Conservation (phyloP, 1,140 invertebrate genomes). For the Centruroides sculpturatus region DNA sequence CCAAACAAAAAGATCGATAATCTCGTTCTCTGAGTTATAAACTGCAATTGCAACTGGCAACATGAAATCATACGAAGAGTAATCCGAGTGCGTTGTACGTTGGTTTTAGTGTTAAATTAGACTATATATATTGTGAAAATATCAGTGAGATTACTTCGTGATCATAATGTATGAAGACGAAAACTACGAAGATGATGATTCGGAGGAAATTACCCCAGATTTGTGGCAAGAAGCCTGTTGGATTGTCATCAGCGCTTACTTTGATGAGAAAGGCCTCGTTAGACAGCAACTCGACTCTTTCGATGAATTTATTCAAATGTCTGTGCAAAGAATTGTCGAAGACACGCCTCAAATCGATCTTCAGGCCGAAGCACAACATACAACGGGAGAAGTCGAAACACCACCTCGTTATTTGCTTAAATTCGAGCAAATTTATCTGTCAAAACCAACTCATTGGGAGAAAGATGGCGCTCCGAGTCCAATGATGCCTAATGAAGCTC, state of each 20-base stretch:
- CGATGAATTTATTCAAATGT: conserved; percentile 99
- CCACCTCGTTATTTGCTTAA: conserved; percentile 82
- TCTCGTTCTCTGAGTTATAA: too few species aligned
- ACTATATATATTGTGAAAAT: too few species aligned
- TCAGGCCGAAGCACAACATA: conserved; percentile 93
- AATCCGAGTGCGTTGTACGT: too few species aligned
- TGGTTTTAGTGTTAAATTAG: too few species aligned
- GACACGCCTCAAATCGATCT: conserved; percentile 95
- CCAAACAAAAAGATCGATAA: too few species aligned
- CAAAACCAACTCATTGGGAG: conserved; percentile 99
- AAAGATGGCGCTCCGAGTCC: conserved; percentile 96
- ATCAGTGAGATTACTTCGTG: too few species aligned
- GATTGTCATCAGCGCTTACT: conserved; percentile 99
- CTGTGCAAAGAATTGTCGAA: conserved; percentile 95
- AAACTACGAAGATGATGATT: conserved; percentile 39
- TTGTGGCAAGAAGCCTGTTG: conserved; percentile 99
- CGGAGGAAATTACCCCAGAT: conserved; percentile 82
- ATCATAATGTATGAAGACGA: too few species aligned
- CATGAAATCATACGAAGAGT: too few species aligned
- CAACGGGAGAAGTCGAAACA: conserved; percentile 76
- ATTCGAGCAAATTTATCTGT: conserved; percentile 98
- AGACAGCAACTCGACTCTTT: conserved; percentile 96
- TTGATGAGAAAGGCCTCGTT: conserved; percentile 97
- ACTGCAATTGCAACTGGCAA: too few species aligned
- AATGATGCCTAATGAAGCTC: conserved; percentile 99